Conservation (phyloP, 1,140 invertebrate species). For the Holcopasites calliopsidis region DNA sequence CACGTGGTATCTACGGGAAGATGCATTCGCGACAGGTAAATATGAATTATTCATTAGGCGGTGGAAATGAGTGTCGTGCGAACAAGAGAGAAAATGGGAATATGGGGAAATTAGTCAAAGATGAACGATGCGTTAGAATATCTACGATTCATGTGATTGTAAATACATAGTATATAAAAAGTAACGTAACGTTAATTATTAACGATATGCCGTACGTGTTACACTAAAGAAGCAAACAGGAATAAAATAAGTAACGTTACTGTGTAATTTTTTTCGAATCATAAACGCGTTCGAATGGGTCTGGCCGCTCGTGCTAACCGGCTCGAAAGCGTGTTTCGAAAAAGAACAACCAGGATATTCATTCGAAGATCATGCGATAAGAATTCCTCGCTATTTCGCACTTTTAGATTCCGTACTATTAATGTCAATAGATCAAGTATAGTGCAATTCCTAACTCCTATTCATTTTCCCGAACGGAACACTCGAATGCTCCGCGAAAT, state of each 20-base stretch:
- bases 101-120: conserved; percentile 46
- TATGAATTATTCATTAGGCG: conserved; percentile 20
- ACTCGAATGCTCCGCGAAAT: not conserved
- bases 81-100: conserved; percentile 6
- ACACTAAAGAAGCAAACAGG: conserved; percentile 69
- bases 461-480: not conserved
- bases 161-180: conserved; percentile 80
- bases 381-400: not conserved
- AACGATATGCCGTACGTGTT: conserved; percentile 79
- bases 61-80: too few species aligned
- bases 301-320: conserved; percentile 78
- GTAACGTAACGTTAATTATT: conserved; percentile 79
- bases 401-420: not conserved
- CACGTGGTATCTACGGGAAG: not conserved
- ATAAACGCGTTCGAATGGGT: conserved; percentile 71
- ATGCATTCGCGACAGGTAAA: conserved; percentile 10
- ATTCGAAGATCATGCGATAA: too few species aligned
- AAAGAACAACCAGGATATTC: not conserved
- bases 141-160: conserved; percentile 80
- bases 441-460: not conserved
- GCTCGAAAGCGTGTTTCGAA: conserved; percentile 45
- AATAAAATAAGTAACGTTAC: conserved; percentile 71
- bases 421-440: too few species aligned
- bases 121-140: conserved; percentile 77
- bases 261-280: conserved; percentile 77